A percentile compares a stretch with the other conserved stretches of the same genome.
Conservation (phyloP, 53 echinoderm and acorn worm genomes). For the Apostichopus leukothele region DNA sequence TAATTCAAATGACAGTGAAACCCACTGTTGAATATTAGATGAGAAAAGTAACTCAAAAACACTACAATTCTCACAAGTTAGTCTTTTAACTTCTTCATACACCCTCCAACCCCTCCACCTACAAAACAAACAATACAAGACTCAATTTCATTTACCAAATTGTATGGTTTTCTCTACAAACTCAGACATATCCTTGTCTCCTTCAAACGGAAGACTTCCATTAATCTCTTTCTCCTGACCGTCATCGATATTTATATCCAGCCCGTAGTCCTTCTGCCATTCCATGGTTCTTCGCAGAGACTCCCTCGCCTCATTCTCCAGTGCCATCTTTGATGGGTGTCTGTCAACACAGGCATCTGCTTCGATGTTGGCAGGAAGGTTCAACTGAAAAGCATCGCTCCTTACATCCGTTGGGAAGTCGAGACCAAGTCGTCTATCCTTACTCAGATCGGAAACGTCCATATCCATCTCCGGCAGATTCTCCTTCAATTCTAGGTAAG, state of each 20-base stretch:
- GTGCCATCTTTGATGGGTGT: background rate
- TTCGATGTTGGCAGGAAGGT: background rate
- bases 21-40: too few relatives aligned
- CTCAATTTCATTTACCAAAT: background rate
- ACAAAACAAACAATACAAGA: too few relatives aligned
- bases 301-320: background rate
- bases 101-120: too few relatives aligned
- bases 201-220: background rate
- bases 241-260: background rate
- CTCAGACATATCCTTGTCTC: background rate
- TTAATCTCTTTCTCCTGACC: background rate
- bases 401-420: conserved; percentile 4
- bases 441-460: background rate
- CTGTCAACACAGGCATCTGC: background rate
- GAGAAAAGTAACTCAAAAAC: too few relatives aligned
- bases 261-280: background rate
- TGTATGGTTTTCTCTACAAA: background rate
- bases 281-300: background rate
- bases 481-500: background rate
- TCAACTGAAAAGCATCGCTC: background rate
- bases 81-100: too few relatives aligned
- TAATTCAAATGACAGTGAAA: too few relatives aligned
- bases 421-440: background rate
- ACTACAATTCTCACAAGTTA: too few relatives aligned
- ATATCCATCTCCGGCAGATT: background rate